Evolutionary conservation across 2,888 invertebrate genomes (phyloP), one percentile per base, ranked within the genome.

Genomic region (Priocnemis perturbator): DNA sequence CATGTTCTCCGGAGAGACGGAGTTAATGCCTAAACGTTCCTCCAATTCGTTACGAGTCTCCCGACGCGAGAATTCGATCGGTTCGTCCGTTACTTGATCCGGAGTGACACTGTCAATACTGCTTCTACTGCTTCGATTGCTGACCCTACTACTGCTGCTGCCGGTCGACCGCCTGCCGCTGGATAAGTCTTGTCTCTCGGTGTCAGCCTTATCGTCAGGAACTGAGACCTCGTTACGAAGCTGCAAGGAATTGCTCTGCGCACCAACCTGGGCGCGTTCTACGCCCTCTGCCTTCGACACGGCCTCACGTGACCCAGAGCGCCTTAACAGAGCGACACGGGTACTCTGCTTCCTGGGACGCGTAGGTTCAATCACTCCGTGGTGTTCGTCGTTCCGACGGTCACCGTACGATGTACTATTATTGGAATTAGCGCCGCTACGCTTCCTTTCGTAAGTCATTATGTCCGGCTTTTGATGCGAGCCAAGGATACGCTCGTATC

Each of bases 181-280:
- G 67, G 70, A 60, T 83, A 82, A 83, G 83, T 83, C 83, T 83
- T 83, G 82, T 79, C 79, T 81, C 79, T 83, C 81, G 75, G 75
- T 76, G 52, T 84, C 82, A 83, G 83, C 81, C 83, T 83, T 83
- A 73, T 77, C 77, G 26, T 83, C 82, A 81, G 81, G 78, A 82
- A 83, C 81, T 80, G 81, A 77, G 64, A 82, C 71, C 71, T 77
- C 77, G 23, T 76, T 76, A 60, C 59, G 73, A 71, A 80, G 77
- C 69, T 79, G 77, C 58, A 72, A 61, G 67, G 74, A 74, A 72
- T 82, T 81, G 47, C 75, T 81, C 64, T 79, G 74, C 74, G 78
- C 74, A 37, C 37, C 37, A 11, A 37, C 74, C 73, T 73, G 71
- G 74, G 62, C 37, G 73, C 37, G 55, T 60, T 61, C 56, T 65